A percentile compares a stretch with the other conserved stretches of the same genome.
Conservation (phyloP, 2,888 invertebrate genomes). For the Creontiades dilutus region DNA sequence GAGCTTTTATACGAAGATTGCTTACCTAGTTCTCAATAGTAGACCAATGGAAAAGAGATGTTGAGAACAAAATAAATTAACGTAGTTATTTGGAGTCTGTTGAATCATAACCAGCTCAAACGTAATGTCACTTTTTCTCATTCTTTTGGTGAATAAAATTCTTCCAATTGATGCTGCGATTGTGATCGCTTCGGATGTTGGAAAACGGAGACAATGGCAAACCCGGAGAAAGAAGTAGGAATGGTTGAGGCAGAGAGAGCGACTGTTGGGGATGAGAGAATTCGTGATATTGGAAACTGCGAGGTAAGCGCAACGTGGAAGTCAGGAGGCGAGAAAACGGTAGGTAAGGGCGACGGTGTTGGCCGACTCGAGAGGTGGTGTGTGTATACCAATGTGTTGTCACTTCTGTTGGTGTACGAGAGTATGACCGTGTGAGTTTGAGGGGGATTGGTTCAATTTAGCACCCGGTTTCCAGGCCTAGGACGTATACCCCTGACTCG, state of each 20-base stretch:
- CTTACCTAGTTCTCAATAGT: no score
- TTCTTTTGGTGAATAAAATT: slow-evolving; percentile 2
- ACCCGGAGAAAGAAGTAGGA: background rate
- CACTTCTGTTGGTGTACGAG: background rate
- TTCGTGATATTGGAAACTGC: slow-evolving; percentile 30
- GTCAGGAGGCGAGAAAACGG: slow-evolving; percentile 26
- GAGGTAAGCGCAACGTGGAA: slow-evolving; percentile 7
- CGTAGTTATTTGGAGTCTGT: no score
- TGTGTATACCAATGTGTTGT: background rate
- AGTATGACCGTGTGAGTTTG: background rate
- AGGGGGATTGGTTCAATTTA: slow-evolving; percentile 18
- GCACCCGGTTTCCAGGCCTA: background rate
- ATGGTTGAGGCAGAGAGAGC: background rate
- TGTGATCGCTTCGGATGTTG: background rate
- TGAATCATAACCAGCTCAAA: background rate
- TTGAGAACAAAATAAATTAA: no score
- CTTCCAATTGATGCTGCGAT: background rate
- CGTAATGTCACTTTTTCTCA: background rate
- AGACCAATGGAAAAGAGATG: no score
- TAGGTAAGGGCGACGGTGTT: background rate
- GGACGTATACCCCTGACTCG: background rate
- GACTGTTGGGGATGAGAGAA: background rate
- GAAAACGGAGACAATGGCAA: background rate
- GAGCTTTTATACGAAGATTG: no score
- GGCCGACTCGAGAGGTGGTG: background rate